phyloP scores from a whole-genome alignment of 1,140 invertebrate genomes.

The Trichonephila clavata region DNA sequence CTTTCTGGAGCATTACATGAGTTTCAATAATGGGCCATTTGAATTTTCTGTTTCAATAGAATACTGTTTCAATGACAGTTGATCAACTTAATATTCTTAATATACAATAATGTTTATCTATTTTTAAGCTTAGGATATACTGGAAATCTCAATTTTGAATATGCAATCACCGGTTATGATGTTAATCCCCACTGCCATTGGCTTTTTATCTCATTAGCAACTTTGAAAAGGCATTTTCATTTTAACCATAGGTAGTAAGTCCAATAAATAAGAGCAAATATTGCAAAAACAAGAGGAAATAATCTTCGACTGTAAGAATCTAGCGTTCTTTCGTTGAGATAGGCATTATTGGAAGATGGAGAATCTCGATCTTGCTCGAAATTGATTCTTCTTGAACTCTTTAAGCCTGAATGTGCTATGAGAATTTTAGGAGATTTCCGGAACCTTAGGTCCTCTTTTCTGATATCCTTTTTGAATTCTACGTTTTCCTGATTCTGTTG shows the following conservation, averaged over 20 bases:
- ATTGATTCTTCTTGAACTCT: too few relatives aligned
- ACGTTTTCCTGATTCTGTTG: background rate
- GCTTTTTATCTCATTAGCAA: too few relatives aligned
- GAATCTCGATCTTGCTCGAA: background rate
- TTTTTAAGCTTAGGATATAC: too few relatives aligned
- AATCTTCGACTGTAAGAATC: background rate
- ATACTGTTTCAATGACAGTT: too few relatives aligned
- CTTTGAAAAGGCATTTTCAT: background rate
- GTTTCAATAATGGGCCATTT: too few relatives aligned
- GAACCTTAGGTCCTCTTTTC: background rate
- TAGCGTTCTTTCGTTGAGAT: background rate
- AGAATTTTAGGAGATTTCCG: background rate
- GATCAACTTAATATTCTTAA: too few relatives aligned
- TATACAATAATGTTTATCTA: too few relatives aligned
- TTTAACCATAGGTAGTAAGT: background rate
- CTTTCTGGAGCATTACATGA: too few relatives aligned
- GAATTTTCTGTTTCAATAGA: too few relatives aligned
- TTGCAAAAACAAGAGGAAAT: background rate
- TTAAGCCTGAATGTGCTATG: background rate
- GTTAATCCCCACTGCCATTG: too few relatives aligned
- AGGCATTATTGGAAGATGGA: background rate
- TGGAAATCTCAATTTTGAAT: too few relatives aligned
- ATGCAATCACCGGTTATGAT: too few relatives aligned
- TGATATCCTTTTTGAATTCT: background rate
- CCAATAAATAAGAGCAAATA: background rate